phyloP scores from a whole-genome alignment of 2,113 vertebrate genomes.

The Nematolebias whitei region DNA sequence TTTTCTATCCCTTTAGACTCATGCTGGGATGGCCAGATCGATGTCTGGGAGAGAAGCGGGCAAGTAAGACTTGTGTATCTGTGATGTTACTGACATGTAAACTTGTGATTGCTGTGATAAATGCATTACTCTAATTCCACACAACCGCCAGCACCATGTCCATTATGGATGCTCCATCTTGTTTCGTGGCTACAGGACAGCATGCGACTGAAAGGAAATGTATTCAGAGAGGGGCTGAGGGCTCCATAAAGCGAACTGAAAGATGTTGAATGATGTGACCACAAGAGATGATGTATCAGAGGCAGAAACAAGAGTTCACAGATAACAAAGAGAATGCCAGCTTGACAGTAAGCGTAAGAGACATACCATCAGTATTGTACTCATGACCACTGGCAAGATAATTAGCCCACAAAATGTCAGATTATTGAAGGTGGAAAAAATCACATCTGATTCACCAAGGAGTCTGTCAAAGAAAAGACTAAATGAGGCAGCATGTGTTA shows the following conservation, averaged over 20 bases:
- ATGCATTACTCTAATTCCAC: conserved; percentile 49
- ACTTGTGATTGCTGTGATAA: conserved; percentile 60
- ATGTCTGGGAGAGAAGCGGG: conserved; percentile 48
- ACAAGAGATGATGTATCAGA: conserved; percentile 45
- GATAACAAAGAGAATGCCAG: conserved; percentile 58
- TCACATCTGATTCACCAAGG: conserved; percentile 39
- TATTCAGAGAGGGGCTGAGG: conserved; percentile 12
- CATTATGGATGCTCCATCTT: conserved; percentile 24
- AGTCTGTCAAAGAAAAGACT: conserved; percentile 53
- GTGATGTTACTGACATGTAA: conserved; percentile 35
- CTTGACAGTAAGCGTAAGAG: conserved; percentile 61
- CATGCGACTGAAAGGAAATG: conserved; percentile 14
- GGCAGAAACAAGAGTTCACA: conserved; percentile 33
- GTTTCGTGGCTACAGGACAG: conserved; percentile 17
- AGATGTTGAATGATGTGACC: conserved; percentile 54
- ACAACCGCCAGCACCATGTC: conserved; percentile 34
- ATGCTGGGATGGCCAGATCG: conserved; percentile 43
- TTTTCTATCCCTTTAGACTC: conserved; percentile 61
- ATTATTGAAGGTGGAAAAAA: conserved; percentile 43
- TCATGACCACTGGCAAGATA: conserved; percentile 66
- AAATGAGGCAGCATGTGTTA: conserved; percentile 15
- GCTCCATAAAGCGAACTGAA: background rate
- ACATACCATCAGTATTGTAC: conserved; percentile 60
- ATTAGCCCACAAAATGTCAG: conserved; percentile 71
- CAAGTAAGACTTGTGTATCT: conserved; percentile 18